Conservation (phyloP, 2,797 vertebrate genomes). For the Tokudaia muenninki region DNA sequence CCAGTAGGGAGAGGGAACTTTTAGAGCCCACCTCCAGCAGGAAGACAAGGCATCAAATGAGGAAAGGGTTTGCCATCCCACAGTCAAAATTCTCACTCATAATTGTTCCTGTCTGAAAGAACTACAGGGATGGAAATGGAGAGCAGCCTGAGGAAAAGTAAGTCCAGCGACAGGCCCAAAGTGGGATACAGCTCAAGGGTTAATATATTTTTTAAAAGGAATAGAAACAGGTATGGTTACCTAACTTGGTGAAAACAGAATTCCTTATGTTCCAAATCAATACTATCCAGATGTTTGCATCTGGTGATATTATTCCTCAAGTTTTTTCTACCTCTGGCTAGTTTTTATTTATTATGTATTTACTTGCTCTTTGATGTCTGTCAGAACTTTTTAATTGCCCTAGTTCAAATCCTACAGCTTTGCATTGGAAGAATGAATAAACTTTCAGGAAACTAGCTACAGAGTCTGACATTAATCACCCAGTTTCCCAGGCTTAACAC, state of each 20-base stretch:
- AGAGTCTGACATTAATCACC: background rate
- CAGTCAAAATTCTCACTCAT: too few species aligned
- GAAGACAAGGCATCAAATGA: too few species aligned
- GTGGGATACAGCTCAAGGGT: background rate
- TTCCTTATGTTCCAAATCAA: slow-evolving; percentile 62
- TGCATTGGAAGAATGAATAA: slow-evolving; percentile 42
- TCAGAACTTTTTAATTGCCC: slow-evolving; percentile 51
- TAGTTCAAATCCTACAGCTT: slow-evolving; percentile 46
- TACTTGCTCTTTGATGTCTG: slow-evolving; percentile 22
- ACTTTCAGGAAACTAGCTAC: slow-evolving; percentile 32
- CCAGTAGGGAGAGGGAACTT: too few species aligned
- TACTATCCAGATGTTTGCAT: slow-evolving; percentile 63
- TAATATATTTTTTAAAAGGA: background rate
- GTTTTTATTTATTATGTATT: slow-evolving; percentile 53
- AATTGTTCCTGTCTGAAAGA: too few species aligned
- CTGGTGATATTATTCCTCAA: slow-evolving; percentile 50
- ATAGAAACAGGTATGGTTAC: slow-evolving; percentile 8
- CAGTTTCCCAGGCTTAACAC: background rate
- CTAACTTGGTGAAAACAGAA: slow-evolving; percentile 26
- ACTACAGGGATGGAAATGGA: too few species aligned
- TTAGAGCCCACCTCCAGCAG: too few species aligned
- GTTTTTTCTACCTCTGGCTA: slow-evolving; percentile 40
- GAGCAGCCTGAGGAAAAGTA: too few species aligned
- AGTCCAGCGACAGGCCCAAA: too few species aligned
- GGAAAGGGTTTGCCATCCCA: too few species aligned